A percentile compares a stretch with the other conserved stretches of the same genome.
These are phyloP conservation scores for Actenoides lindsayi DNA, from an alignment of 2,113 vertebrate species.

Conservation along the genomic window DNA sequence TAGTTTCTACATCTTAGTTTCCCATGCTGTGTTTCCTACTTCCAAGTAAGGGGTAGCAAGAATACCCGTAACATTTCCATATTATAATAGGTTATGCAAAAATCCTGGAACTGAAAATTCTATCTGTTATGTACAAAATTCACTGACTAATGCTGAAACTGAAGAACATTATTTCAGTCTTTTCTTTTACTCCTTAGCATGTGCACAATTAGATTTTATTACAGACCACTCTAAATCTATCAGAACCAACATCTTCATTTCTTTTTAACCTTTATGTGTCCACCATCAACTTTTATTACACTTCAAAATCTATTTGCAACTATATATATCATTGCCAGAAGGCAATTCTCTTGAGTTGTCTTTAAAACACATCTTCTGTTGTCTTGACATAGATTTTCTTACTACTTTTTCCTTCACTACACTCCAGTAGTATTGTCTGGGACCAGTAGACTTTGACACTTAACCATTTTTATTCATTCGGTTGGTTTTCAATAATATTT, in stretches of 20 bases:
- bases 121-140: neutral
- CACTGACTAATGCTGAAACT: neutral
- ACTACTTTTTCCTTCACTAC: neutral
- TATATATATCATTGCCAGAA: neutral
- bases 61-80: neutral
- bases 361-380: neutral
- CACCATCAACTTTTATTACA: neutral
- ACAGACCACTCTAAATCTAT: neutral
- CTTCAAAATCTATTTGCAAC: neutral
- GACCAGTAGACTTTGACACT: neutral
- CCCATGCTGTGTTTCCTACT: neutral
- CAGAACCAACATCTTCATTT: neutral
- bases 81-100: neutral
- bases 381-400: neutral
- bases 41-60: neutral
- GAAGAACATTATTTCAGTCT: neutral
- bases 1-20: neutral
- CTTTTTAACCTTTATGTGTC: neutral
- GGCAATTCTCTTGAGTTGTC: neutral
- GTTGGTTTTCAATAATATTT: neutral
- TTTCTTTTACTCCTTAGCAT: neutral
- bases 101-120: neutral
- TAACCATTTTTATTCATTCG: neutral
- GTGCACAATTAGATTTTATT: neutral
- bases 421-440: neutral